phyloP scores from a whole-genome alignment of 2,113 vertebrate genomes.

The Campylomormyrus numenius region DNA sequence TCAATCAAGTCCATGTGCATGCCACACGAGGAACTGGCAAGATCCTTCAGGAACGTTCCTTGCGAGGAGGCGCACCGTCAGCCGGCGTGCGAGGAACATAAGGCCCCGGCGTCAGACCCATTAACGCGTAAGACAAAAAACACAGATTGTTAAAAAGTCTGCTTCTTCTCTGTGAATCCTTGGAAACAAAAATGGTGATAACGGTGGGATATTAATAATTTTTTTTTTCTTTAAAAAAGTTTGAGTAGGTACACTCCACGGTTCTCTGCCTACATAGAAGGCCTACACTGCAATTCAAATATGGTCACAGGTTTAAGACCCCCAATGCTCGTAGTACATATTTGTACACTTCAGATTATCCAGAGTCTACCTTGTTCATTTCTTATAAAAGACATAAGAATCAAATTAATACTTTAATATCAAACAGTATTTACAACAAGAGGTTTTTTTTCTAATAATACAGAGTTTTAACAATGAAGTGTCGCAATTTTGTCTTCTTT shows the following conservation, averaged over 20 bases:
- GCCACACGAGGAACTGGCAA: slow-evolving; percentile 63
- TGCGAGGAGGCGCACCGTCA: slow-evolving; percentile 48
- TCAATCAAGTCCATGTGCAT: slow-evolving; percentile 65
- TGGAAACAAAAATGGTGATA: slow-evolving; percentile 42
- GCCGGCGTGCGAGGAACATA: slow-evolving; percentile 60
- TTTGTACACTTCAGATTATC: slow-evolving; percentile 70
- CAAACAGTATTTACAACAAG: slow-evolving; percentile 99
- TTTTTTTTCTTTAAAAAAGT: slow-evolving; percentile 40
- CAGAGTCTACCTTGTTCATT: slow-evolving; percentile 80
- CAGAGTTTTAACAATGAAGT: slow-evolving; percentile 63
- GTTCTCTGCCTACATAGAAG: slow-evolving; percentile 35
- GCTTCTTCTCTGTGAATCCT: slow-evolving; percentile 44
- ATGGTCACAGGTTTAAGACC: slow-evolving; percentile 53
- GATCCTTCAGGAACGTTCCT: slow-evolving; percentile 55
- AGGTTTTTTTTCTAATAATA: slow-evolving; percentile 69
- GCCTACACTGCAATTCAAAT: slow-evolving; percentile 61
- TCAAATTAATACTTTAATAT: slow-evolving; percentile 99
- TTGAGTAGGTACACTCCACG: slow-evolving; percentile 61
- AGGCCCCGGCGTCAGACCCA: slow-evolving; percentile 58
- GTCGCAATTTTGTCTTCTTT: slow-evolving; percentile 69
- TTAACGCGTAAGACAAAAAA: slow-evolving; percentile 66
- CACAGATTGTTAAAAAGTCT: slow-evolving; percentile 57
- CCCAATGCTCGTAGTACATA: slow-evolving; percentile 58
- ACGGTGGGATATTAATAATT: slow-evolving; percentile 37
- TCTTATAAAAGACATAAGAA: slow-evolving; percentile 93